Evolutionary conservation across 30 jellyfish, hydroid and myxozoan species (phyloP), one percentile per base, ranked within the genome.

Genomic region (Mastigias papua): DNA sequence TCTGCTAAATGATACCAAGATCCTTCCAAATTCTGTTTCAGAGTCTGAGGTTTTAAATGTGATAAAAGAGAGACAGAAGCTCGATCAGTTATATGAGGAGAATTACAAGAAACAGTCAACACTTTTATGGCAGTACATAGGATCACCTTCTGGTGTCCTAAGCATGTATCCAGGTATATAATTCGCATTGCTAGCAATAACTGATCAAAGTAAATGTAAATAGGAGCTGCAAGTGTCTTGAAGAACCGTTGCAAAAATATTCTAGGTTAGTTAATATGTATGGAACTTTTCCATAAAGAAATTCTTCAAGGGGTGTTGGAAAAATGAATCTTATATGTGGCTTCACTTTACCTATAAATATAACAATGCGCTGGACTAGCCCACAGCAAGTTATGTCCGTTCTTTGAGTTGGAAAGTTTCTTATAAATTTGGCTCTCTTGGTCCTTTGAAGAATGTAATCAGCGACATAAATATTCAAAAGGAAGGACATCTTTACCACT

Each of bases 81-180:
- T 94, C 13, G 97, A 94, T 80, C 78, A 25, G 17, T 68, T 89
- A 23, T 94, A 90, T 50, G 86, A 19, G 27, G 83, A 78, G 23
- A 86, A 78, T 48, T 80, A 68, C 35, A 29, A 42, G 37, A 74
- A 86, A 30, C 78, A 68, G 48, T 72, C 95, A 23, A 50, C 94
- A 19, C 87, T 94, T 29, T 80, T 89, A 28, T 90, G 94, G 93
- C 98, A 94, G 65, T 94, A 94, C 69, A 73, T 84, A 23, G 97
- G 98, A 34, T 77, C 91, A 19, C 80, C 89, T 49, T 21, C 73
- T 69, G 99, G 99, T n/a, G 89, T 90, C 0, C 76, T 85, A 13
- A 94, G 98, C 84, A 90, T 81, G 84, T 95, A 84, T 68, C 99
- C 99, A 70, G 99, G 99, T 69, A 54, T 42, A 15, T 15, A 15